phyloP scores from a whole-genome alignment of 2,888 invertebrate genomes.

The Xylophagus ater region DNA sequence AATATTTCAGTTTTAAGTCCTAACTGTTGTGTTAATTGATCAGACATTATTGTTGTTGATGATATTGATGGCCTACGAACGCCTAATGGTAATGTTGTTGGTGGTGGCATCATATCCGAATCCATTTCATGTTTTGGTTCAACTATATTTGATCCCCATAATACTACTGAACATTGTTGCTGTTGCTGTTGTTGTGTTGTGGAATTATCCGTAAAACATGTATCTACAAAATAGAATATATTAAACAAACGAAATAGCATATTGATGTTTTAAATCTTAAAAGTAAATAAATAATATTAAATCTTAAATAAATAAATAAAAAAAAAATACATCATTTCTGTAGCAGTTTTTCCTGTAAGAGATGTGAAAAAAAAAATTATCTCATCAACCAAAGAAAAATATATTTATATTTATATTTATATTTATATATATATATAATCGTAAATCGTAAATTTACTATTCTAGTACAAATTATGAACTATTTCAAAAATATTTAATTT shows the following conservation, averaged over 20 bases:
- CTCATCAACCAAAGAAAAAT: constrained; percentile 21
- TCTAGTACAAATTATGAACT: neutral
- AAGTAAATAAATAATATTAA: constrained; percentile 9
- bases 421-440: no score
- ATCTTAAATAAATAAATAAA: constrained; percentile 12
- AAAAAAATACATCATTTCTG: constrained; percentile 12
- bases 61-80: constrained; percentile 53
- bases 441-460: no score
- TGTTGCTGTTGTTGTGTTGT: constrained; percentile 10
- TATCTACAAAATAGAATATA: constrained; percentile 29
- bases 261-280: constrained; percentile 7
- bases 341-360: constrained; percentile 8
- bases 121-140: constrained; percentile 45
- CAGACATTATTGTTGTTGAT: constrained; percentile 44
- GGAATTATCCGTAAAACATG: constrained; percentile 30
- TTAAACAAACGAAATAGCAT: constrained; percentile 18
- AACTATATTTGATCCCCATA: constrained; percentile 17
- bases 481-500: constrained; percentile 6
- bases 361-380: constrained; percentile 13
- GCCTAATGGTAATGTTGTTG: constrained; percentile 48
- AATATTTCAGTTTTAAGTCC: constrained; percentile 55
- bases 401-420: no score
- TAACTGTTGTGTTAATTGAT: constrained; percentile 42
- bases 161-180: constrained; percentile 8
- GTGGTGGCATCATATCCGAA: constrained; percentile 59